These are phyloP conservation scores for Damaliscus lunatus DNA, from an alignment of 2,113 vertebrate genomes.

Conservation along the genomic window DNA sequence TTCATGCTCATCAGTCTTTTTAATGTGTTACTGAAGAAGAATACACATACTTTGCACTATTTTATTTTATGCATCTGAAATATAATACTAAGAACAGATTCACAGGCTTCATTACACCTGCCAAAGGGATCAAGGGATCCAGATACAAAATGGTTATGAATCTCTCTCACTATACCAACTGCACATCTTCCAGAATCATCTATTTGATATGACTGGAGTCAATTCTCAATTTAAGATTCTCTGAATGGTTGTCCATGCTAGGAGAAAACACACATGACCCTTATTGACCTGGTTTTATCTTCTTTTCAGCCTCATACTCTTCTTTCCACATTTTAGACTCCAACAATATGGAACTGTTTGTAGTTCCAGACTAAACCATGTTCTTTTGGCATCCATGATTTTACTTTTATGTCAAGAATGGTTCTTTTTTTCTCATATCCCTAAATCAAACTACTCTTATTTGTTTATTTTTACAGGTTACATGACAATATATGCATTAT, in stretches of 20 bases:
- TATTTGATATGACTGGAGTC: neutral
- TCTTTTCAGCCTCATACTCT: neutral
- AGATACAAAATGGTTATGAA: neutral
- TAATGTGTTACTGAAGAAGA: neutral
- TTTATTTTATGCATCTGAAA: conserved; percentile 34
- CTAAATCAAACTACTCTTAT: neutral
- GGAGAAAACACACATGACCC: neutral
- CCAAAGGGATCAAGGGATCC: neutral
- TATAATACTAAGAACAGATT: neutral
- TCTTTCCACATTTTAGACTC: neutral
- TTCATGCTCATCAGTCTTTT: neutral
- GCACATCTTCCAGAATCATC: neutral
- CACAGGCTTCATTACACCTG: neutral
- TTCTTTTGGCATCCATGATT: neutral
- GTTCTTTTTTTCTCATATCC: neutral
- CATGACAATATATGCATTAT: neutral
- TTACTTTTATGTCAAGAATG: neutral
- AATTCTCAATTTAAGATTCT: neutral
- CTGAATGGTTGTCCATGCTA: neutral
- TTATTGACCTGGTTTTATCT: neutral
- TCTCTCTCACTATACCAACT: neutral
- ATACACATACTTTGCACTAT: neutral
- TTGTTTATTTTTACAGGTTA: neutral
- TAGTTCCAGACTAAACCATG: neutral
- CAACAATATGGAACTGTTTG: neutral